Evolutionary conservation across 2,113 vertebrate species (phyloP).

Genomic region (Scytalopus superciliaris): DNA sequence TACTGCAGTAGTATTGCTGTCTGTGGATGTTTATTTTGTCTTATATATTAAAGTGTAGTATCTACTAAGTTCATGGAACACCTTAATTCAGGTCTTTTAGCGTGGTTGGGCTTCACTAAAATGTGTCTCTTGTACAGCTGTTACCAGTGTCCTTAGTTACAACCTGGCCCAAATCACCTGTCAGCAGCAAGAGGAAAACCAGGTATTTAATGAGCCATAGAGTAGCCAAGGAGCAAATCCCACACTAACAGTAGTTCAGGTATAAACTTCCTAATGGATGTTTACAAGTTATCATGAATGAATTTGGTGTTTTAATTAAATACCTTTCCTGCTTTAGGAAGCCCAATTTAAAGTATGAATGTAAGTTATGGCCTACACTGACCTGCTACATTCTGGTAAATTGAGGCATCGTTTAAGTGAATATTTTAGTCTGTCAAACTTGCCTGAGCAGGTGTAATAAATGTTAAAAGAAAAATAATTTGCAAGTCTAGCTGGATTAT

Average conservation of each 20-base stretch:
- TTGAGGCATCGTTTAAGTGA: not conserved
- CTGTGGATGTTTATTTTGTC: not conserved
- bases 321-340: not conserved
- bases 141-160: not conserved
- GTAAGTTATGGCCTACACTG: not conserved
- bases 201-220: not conserved
- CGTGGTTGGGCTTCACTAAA: not conserved
- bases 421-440: slow-evolving; percentile 8
- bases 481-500: slow-evolving; percentile 17
- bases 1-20: not conserved
- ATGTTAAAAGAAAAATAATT: not conserved
- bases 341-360: not conserved
- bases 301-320: slow-evolving; percentile 17
- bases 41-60: not conserved
- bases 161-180: not conserved
- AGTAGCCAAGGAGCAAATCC: not conserved
- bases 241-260: not conserved
- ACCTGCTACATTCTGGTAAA: not conserved
- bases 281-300: not conserved
- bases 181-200: not conserved
- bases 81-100: not conserved
- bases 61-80: not conserved
- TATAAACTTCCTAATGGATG: not conserved
- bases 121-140: not conserved
- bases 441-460: not conserved